Evolutionary conservation across 2,113 vertebrate genomes (phyloP), one percentile per base, ranked within the genome.

Genomic region (Esox niger): DNA sequence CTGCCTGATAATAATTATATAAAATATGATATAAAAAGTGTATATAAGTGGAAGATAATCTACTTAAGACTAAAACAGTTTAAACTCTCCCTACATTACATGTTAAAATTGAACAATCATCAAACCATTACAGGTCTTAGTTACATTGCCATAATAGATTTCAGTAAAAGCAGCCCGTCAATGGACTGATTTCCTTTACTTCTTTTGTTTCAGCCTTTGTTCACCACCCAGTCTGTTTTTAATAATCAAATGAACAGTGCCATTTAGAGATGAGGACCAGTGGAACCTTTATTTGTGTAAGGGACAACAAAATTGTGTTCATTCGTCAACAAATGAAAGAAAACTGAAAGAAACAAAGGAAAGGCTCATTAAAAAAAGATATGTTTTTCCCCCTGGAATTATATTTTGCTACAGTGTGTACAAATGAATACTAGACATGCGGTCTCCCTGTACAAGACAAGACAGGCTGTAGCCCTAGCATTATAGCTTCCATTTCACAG

Each of bases 231-330:
- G 46, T 33, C 70, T 62, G 68, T 84, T 91, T 90, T 88, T 32
- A 88, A 89, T 88, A 90, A 90, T 89, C 83, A 92, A 92, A 90
- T 82, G 26, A 1, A 31, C 52, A 57, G 21, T 35, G 62, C 4
- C 52, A 54, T 11, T 59, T 15, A 43, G 38, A 15, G 13, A 4
- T 20, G 47, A 6, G 26, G 43, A 21, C 2, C 17, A 69, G n/a
- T 9, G 55, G 27, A 1, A 43, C 17, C 56, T 62, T 52, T 7
- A 17, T 21, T 21, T 2, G 47, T 4, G 47, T 52, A 32, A 64
- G 38, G 70, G 59, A 33, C 71, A n/a, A 58, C 25, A 70, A 71
- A 73, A 1, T 11, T 15, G 17, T 43, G 38, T 43, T 43, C 38
- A 43, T 43, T 17, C 13, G 38, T 10, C 38, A 43, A 10, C 17